Evolutionary conservation across 2,113 vertebrate genomes (phyloP), one percentile per base, ranked within the genome.

Genomic region (Origma solitaria): DNA sequence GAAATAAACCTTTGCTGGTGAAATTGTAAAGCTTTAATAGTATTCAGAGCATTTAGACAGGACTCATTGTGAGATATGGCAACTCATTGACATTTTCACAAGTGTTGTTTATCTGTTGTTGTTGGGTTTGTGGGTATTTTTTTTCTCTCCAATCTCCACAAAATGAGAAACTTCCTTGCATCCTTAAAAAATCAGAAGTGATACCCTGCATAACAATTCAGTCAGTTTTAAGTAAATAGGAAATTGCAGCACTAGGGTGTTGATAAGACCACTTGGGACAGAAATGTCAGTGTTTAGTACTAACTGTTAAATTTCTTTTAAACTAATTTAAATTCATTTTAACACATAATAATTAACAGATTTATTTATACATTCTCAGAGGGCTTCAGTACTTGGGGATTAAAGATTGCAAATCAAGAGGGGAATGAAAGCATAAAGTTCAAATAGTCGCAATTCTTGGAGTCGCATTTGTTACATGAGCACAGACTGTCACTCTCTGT

Each of bases 291-390:
- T 61, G 28, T 82, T 73, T 96, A 90, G 81, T 53, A 73, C 35
- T 54, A 81, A 86, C 77, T 65, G 81, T 71, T 92, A 92, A 68
- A 84, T 79, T 82, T 84, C 10, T 87, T 64, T 71, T 76, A 22
- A 78, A 89, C 72, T 62, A 2, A 90, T 90, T 90, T 51, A 82
- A 94, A 95, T 92, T 92, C 79, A 89, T 94, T 96, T 95, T 87
- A 85, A 61, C 77, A 91, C 86, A 42, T 87, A 92, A 82, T 91
- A 95, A 94, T 92, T 84, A 95, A 47, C 27, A 64, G 24, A 62
- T 82, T 94, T 94, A 95, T 89, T 92, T 94, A 60, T 91, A 33
- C 6, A 27, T 87, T 84, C 66, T 85, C 93, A 84, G 53, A 89
- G 25, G 69, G 45, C 8, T 65, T 23, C 72, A 69, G 10, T 54